Percentiles rank a stretch among this genome's conserved stretches.
Evolutionary conservation across 2,113 vertebrate genomes (phyloP).

Genomic region (Coturnix japonica): DNA sequence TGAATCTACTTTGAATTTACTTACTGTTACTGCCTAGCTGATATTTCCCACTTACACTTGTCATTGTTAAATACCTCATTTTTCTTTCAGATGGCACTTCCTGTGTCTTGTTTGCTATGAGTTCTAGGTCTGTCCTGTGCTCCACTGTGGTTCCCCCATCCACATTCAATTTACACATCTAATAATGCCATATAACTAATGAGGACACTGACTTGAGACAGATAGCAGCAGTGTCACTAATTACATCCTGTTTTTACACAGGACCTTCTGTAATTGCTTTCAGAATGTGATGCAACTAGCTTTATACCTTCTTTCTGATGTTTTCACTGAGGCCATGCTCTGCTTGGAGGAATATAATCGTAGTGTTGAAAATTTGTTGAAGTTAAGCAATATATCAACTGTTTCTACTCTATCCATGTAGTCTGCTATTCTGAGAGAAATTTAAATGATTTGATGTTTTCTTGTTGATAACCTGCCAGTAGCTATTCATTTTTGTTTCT

Average conservation of each 20-base stretch:
- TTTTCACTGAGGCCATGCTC: neutral
- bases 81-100: neutral
- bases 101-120: neutral
- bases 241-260: neutral
- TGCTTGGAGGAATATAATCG: neutral
- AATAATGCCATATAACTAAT: neutral
- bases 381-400: neutral
- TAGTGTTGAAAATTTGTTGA: neutral
- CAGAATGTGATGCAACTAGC: neutral
- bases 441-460: conserved; percentile 1
- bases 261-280: neutral
- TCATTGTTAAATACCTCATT: neutral
- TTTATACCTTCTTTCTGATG: neutral
- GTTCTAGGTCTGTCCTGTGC: neutral
- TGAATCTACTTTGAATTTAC: neutral
- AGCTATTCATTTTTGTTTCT: neutral
- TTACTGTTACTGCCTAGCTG: neutral
- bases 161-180: neutral
- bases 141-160: neutral
- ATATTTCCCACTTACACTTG: neutral
- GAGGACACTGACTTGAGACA: neutral
- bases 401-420: neutral
- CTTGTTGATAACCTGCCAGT: neutral
- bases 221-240: neutral
- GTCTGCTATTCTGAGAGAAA: neutral